Evolutionary conservation across 2,888 invertebrate genomes (phyloP).

Genomic region (Ophion slaviceki): DNA sequence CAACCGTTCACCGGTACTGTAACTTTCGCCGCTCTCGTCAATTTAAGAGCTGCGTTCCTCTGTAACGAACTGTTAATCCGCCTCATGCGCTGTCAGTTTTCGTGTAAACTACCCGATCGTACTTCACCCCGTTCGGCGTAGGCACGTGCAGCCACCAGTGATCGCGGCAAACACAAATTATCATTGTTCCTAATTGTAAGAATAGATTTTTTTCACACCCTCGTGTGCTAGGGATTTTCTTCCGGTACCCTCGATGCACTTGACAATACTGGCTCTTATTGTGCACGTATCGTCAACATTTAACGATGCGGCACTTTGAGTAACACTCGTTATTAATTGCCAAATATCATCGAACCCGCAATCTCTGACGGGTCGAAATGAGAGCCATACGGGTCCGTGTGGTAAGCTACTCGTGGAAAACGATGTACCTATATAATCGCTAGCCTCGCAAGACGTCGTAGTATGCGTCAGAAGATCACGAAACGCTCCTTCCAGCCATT

Average conservation of each 20-base stretch:
- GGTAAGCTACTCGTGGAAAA: neutral
- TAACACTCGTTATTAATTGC: too few species aligned
- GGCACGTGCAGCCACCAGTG: too few species aligned
- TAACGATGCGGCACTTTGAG: neutral
- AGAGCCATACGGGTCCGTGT: conserved; percentile 11
- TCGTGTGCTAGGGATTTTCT: too few species aligned
- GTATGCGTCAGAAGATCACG: neutral
- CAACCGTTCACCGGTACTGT: neutral
- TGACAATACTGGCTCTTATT: neutral
- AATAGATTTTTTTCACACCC: too few species aligned
- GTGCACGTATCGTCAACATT: conserved; percentile 12
- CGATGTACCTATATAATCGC: too few species aligned
- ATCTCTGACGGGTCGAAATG: conserved; percentile 2
- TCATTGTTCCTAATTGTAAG: too few species aligned
- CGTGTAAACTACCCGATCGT: too few species aligned
- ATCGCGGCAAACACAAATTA: too few species aligned
- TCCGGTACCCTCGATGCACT: too few species aligned
- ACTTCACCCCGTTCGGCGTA: too few species aligned
- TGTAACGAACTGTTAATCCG: neutral
- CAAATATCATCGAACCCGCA: neutral
- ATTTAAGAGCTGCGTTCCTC: neutral
- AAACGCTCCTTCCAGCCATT: neutral
- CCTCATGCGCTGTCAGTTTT: too few species aligned
- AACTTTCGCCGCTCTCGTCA: neutral
- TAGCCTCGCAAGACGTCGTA: neutral